Conservation (phyloP, 2,113 vertebrate genomes). For the Tyrannus savana region DNA sequence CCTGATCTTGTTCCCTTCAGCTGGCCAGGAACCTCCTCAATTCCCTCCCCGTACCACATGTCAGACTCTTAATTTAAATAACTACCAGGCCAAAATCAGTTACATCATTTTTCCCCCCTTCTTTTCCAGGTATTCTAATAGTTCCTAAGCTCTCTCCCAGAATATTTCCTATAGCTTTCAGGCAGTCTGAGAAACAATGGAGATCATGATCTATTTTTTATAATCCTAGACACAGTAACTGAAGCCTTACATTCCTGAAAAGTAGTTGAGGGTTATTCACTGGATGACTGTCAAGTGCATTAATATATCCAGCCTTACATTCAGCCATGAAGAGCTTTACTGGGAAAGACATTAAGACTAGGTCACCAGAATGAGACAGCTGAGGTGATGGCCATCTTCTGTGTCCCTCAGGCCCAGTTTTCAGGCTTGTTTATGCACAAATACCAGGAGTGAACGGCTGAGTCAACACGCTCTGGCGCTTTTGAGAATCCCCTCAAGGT, state of each 20-base stretch:
- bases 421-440: neutral
- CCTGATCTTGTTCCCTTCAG: neutral
- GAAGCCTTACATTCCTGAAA: neutral
- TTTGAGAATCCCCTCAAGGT: neutral
- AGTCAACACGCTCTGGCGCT: neutral
- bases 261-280: neutral
- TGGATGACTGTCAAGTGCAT: neutral
- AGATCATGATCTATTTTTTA: neutral
- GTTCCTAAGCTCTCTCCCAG: neutral
- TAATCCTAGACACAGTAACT: neutral
- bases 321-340: neutral
- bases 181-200: neutral
- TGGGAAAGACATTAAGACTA: neutral
- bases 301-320: neutral
- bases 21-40: neutral
- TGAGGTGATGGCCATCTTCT: neutral
- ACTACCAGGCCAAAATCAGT: neutral
- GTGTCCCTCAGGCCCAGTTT: neutral
- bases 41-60: neutral
- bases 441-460: neutral
- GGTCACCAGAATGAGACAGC: neutral
- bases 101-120: neutral
- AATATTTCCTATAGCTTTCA: neutral
- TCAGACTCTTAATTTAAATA: neutral
- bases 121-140: constrained; percentile 37